A percentile compares a stretch with the other conserved stretches of the same genome.
phyloP scores from a whole-genome alignment of 2,113 vertebrate species.

The Mohoua ochrocephala region DNA sequence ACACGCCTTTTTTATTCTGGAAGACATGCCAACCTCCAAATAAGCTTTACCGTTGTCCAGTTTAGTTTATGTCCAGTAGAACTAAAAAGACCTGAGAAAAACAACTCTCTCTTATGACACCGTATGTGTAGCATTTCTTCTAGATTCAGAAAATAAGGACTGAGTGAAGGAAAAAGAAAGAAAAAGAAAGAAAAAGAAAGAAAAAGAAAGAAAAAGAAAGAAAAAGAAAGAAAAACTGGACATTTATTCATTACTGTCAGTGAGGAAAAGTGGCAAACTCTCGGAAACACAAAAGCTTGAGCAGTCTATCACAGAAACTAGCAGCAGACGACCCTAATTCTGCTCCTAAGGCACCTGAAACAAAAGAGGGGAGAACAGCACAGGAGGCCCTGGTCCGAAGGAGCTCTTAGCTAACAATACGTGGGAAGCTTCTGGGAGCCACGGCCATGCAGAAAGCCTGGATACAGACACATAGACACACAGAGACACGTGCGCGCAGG shows the following conservation, averaged over 20 bases:
- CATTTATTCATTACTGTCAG: not conserved
- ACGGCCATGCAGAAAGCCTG: accelerated
- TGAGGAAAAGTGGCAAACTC: not conserved
- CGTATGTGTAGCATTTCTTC: not conserved
- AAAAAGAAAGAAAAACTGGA: accelerated
- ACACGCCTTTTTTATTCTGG: accelerated
- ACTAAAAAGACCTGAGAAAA: not conserved
- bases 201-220: too few species aligned
- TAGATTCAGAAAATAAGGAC: not conserved
- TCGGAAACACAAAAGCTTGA: not conserved
- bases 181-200: not conserved
- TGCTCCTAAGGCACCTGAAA: not conserved
- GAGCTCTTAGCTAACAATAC: accelerated
- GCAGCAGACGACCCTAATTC: not conserved
- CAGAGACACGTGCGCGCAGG: accelerated
- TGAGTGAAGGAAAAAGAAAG: not conserved
- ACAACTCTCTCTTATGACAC: not conserved
- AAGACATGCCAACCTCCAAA: not conserved
- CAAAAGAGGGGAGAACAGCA: not conserved
- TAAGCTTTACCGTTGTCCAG: not conserved
- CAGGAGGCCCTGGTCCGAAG: too few species aligned
- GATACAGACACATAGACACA: accelerated
- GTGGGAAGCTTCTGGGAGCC: not conserved
- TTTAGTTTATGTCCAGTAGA: not conserved
- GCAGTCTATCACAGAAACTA: not conserved